Evolutionary conservation across 2,888 invertebrate genomes (phyloP), one percentile per base, ranked within the genome.

Genomic region (Drosophila flavopinicola): DNA sequence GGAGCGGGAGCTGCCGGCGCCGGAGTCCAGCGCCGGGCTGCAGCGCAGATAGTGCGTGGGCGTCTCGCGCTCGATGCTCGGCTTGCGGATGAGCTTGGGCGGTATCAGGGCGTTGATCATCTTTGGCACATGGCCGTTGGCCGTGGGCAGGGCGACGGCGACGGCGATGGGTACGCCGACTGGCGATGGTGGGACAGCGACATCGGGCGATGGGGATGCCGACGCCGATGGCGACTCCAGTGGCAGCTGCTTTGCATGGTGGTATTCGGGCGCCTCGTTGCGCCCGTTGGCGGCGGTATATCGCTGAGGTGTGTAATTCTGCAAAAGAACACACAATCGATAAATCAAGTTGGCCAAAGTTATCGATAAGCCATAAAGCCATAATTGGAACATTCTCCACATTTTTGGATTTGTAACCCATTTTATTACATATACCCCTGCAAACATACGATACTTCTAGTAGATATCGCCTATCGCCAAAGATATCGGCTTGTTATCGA

Each of bases 1-100:
- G 5, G 97, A 97, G 52, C 97, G 93, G 38, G 96, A 96, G 88
- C 96, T 96, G 44, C 96, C 96, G 10, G 96, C 96, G 13, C 96
- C 97, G 52, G 96, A 96, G 89, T 97, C 97, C 63, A 97, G 92
- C 15, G 96, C 96, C 6, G 97, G 97, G 89, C 97, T 97, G 47
- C 96, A 95, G 65, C 96, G 93, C 77, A 95, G 94, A 77, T 90
- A 91, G 65, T 90, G 94, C 59, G 95, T 92, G 89, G 97, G 94
- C 51, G 95, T 92, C 90, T 97, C 97, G 44, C 96, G 93, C 91
- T 97, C 97, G 73, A 97, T 93, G 91, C 97, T 97, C 32, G 97
- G 96, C 90, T 97, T 97, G 48, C 97, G 93, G 72, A 95, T 96
- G 42, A 97, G 92, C 91, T 97, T 96, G 61, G 94, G 93, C 80